Evolutionary conservation across 2,113 vertebrate genomes (phyloP), one percentile per base, ranked within the genome.

Genomic region (Scortum barcoo): DNA sequence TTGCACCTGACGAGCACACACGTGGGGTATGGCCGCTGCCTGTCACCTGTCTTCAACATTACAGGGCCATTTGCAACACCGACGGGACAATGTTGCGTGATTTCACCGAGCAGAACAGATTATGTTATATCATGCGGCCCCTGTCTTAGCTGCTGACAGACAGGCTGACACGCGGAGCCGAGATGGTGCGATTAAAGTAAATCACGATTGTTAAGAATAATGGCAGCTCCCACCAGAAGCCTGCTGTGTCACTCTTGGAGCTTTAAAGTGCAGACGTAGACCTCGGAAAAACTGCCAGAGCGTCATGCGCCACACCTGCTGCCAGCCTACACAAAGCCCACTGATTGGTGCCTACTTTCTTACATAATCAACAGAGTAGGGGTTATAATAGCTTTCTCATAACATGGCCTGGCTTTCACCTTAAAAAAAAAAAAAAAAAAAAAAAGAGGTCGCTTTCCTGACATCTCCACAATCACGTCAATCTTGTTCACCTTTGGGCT

Each of bases 201-300:
- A 91, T 87, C 80, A 85, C 28, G 19, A 87, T 80, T 71, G 77
- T 90, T 79, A 86, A 80, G 81, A 82, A 76, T 87, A 91, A 92
- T 86, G 80, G 76, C 89, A 67, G 85, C 72, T 62, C 74, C 54
- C 85, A 81, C 70, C 88, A 78, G 81, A 46, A 77, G 66, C 86
- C 85, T 44, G 85, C 80, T 81, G 89, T 72, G 88, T 84, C 80
- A 73, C 78, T 89, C 66, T 81, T 54, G 22, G 69, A 76, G 48
- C 53, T 76, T 75, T 81, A 88, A 88, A 87, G 76, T 79, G 78
- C 13, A 86, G 81, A 78, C 67, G 46, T 42, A 61, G 73, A n/a
- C 67, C 50, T 70, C 10, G 26, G 26, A 62, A 80, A 83, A 80
- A 58, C 78, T 76, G 76, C 58, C 63, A 40, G 46, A 72, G 28